Evolutionary conservation across 2,888 invertebrate genomes (phyloP).

Genomic region (Gari tellinella): DNA sequence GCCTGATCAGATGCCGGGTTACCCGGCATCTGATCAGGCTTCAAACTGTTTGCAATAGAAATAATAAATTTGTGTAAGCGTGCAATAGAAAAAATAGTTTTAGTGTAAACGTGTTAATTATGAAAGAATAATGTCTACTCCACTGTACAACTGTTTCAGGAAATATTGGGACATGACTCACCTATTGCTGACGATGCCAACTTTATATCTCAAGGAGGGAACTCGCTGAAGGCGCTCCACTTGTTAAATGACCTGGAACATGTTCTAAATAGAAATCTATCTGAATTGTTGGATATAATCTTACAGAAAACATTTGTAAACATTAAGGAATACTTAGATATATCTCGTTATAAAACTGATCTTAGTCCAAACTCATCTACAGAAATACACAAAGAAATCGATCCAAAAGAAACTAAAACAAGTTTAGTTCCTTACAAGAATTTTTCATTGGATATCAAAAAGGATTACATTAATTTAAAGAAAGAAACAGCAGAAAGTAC

Average conservation of each 20-base stretch:
- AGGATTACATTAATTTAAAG: not conserved
- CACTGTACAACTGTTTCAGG: not conserved
- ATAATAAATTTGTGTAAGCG: no score
- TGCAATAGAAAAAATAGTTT: no score
- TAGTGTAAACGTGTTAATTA: no score
- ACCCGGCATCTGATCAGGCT: no score
- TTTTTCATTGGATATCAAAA: not conserved
- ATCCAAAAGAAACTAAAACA: no score
- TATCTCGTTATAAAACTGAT: conserved; percentile 18
- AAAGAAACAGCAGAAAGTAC: not conserved
- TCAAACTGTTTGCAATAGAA: no score
- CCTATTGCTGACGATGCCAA: conserved; percentile 1
- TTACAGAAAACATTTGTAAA: conserved; percentile 74
- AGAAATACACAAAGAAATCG: no score
- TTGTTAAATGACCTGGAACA: conserved; percentile 87
- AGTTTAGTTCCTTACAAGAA: no score
- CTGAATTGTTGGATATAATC: conserved; percentile 78
- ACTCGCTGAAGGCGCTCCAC: conserved; percentile 89
- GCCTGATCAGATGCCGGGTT: no score
- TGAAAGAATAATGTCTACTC: no score
- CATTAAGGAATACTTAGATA: conserved; percentile 54
- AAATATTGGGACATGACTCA: not conserved
- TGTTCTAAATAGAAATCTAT: conserved; percentile 57
- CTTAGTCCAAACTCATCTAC: no score
- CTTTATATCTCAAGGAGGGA: conserved; percentile 87